These are phyloP conservation scores for Megaleporinus macrocephalus DNA, from an alignment of 2,113 vertebrate species.

Conservation along the genomic window DNA sequence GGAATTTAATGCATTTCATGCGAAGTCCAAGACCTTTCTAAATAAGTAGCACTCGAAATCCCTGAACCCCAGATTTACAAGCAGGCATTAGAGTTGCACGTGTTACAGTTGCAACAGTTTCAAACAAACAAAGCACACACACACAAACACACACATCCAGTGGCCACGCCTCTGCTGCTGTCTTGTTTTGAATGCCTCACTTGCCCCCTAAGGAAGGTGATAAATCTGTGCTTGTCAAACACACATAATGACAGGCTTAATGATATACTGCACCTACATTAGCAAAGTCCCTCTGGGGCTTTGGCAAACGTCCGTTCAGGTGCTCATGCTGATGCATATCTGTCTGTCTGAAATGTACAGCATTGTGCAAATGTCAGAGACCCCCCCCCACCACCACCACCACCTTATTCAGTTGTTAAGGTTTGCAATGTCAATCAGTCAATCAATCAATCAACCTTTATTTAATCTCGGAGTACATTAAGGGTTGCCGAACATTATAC, in stretches of 20 bases:
- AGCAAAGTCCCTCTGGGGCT: slow-evolving; percentile 71
- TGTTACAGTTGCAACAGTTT: neutral
- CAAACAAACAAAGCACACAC: neutral
- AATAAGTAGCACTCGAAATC: neutral
- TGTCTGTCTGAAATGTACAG: neutral
- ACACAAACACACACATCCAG: neutral
- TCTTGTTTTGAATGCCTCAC: slow-evolving; percentile 48
- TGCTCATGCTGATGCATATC: slow-evolving; percentile 35
- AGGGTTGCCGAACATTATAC: too few relatives aligned
- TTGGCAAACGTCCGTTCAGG: slow-evolving; percentile 70
- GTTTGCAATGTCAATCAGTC: too few relatives aligned
- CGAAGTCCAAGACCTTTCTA: neutral
- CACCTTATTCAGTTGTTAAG: too few relatives aligned
- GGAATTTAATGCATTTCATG: neutral
- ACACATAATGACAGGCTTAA: slow-evolving; percentile 76
- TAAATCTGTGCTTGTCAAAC: slow-evolving; percentile 81
- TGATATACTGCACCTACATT: slow-evolving; percentile 74
- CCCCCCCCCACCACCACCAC: too few relatives aligned
- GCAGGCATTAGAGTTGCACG: neutral
- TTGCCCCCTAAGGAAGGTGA: slow-evolving; percentile 65
- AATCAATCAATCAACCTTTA: too few relatives aligned
- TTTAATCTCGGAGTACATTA: too few relatives aligned
- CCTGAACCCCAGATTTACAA: neutral
- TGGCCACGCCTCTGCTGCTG: neutral
- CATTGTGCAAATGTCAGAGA: too few relatives aligned